These are phyloP conservation scores for Hippocampus comes DNA, from an alignment of 2,113 vertebrate genomes.

Conservation along the genomic window DNA sequence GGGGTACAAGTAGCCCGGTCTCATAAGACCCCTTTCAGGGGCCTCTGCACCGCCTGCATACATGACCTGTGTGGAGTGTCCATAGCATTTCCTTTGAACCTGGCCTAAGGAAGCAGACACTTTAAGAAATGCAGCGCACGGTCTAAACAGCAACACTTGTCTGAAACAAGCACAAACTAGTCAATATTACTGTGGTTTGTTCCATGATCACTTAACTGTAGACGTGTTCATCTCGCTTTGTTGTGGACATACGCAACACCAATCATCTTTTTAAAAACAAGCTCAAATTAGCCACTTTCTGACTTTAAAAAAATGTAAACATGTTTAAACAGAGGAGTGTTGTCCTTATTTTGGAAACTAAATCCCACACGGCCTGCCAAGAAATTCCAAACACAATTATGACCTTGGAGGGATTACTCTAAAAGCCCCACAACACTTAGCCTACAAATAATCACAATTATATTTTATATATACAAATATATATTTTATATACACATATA, in stretches of 20 bases:
- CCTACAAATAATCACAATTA: neutral
- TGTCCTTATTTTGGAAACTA: neutral
- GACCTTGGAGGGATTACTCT: neutral
- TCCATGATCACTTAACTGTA: neutral
- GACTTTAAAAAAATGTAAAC: neutral
- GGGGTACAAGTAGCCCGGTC: conserved; percentile 35
- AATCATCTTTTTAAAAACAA: neutral
- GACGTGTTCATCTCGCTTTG: neutral
- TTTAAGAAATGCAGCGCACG: conserved; percentile 14
- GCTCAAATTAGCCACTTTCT: neutral
- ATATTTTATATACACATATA: too few relatives aligned
- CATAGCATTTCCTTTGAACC: conserved; percentile 49
- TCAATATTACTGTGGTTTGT: neutral
- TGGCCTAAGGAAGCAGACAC: conserved; percentile 20
- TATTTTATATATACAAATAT: too few relatives aligned
- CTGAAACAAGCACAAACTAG: neutral
- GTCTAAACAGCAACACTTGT: conserved; percentile 7
- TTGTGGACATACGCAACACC: neutral
- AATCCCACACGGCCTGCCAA: neutral
- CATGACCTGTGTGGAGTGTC: conserved; percentile 54
- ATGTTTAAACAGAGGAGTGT: neutral
- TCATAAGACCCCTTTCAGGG: conserved; percentile 51
- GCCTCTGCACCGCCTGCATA: conserved; percentile 57
- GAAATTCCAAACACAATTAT: neutral
- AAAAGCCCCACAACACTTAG: neutral